phyloP scores from a whole-genome alignment of 1,140 invertebrate genomes.

The Polypedilum pembai region DNA sequence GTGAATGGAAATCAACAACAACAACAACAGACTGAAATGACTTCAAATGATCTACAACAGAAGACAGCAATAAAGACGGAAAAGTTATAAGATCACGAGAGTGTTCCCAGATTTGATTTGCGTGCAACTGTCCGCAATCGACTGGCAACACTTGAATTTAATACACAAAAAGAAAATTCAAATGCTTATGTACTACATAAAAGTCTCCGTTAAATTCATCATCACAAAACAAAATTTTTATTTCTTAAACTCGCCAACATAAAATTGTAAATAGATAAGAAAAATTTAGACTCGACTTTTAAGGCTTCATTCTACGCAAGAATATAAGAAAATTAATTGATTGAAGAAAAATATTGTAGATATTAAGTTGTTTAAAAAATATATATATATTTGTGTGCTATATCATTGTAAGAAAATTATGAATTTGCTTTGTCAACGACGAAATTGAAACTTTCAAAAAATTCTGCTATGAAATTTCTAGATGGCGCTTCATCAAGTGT shows the following conservation, averaged over 20 bases:
- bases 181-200: not conserved
- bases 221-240: too few species aligned
- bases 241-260: too few species aligned
- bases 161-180: not conserved
- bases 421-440: too few species aligned
- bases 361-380: not conserved
- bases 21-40: not conserved
- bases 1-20: conserved; percentile 8
- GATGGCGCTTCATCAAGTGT: too few species aligned
- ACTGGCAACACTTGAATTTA: conserved; percentile 22
- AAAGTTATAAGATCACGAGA: conserved; percentile 24
- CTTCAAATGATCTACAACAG: not conserved
- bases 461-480: too few species aligned
- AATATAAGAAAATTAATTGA: not conserved
- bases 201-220: not conserved
- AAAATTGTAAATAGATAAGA: not conserved
- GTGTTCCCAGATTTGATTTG: conserved; percentile 23
- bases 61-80: conserved; percentile 20
- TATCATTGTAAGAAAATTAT: conserved; percentile 8
- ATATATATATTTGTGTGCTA: not conserved
- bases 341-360: not conserved
- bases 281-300: not conserved
- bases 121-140: conserved; percentile 1
- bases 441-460: too few species aligned
- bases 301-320: not conserved